Base-by-base conservation (phyloP, 2,888 invertebrate genomes). In the Eutolmus rufibarbis region DNA sequence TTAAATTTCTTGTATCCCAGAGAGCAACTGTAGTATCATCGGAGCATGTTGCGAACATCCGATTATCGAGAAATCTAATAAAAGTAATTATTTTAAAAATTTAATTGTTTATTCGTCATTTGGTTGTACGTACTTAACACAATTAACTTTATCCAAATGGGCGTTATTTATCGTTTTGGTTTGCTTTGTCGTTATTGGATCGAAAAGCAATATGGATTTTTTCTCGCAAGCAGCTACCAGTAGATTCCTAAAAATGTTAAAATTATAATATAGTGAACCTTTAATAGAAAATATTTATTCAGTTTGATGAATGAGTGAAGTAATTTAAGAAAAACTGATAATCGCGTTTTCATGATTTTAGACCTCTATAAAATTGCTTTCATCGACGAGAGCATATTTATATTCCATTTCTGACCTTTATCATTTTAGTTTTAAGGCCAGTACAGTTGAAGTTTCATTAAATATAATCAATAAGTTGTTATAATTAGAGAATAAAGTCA, bases 11-110 rank as follows among this genome's bases (percentile, higher is more conserved):
- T n/a, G 96, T 95, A 92, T 98, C 98, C 98, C 98, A 98, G 79
- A 98, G 92, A 46, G 97, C 97, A 78, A 98, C 97, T 5, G 98
- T 97, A 19, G 96, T 96, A 92, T 98, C 98, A 91, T 98, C 98
- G 0, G 98, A 98, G 91, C 98, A 98, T 0, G 98, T 97, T 0
- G 98, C 98, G 93, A 98, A 98, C 92, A 96, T 95, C 87, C 96
- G 94, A 81, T 95, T 95, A 92, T 98, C 97, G 88, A 98, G 93
- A 93, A 98, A 98, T 92, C 98, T 98, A 76, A 1, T 86, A 88
- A 46, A 23, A 14, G 85, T 46, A 34, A 56, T 12, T 28, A 4
- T 12, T 46, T 16, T 19, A 79, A 43, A 79, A 51, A 5, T 51
- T 8, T 0, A 66, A 4, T 12, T 28, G 23, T 12, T 28, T 23